Conservation (phyloP, 92 coral and sea anemone species). For the Diadumene lineata region DNA sequence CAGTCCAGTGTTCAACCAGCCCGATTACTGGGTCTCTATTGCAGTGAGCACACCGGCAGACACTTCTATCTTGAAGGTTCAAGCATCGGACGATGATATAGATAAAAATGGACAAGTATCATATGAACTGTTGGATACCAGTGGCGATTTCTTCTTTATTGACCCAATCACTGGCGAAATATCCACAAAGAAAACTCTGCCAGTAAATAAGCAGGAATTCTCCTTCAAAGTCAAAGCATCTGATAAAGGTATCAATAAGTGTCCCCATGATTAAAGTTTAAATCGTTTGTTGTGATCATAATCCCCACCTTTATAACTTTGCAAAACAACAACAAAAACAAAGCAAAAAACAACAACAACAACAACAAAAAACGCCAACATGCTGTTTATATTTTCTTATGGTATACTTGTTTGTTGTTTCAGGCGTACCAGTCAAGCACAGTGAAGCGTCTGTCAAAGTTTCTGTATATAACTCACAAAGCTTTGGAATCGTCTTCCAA, state of each 20-base stretch:
- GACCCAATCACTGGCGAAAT: conserved; percentile 48
- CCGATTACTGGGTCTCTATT: conserved; percentile 69
- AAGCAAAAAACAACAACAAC: too few relatives aligned
- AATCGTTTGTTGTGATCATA: too few relatives aligned
- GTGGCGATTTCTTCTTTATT: conserved; percentile 29
- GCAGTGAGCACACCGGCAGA: conserved; percentile 40
- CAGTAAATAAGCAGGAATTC: conserved; percentile 10
- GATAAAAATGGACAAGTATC: conserved; percentile 39
- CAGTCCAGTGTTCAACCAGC: conserved; percentile 67
- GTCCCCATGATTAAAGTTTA: background rate
- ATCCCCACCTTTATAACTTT: too few relatives aligned
- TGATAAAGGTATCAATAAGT: conserved; percentile 29
- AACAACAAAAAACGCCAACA: background rate
- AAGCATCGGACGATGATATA: conserved; percentile 60
- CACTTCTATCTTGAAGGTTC: conserved; percentile 55
- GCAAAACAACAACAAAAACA: too few relatives aligned
- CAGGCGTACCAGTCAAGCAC: conserved; percentile 35
- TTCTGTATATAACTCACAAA: conserved; percentile 53
- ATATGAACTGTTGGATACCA: conserved; percentile 20
- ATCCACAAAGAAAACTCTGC: conserved; percentile 20
- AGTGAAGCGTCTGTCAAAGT: conserved; percentile 63
- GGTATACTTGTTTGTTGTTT: background rate
- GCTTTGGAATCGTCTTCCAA: conserved; percentile 42
- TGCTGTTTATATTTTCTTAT: too few relatives aligned
- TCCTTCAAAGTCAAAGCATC: conserved; percentile 30